Conservation (phyloP, 2,888 invertebrate genomes). For the Parnassius smintheus region DNA sequence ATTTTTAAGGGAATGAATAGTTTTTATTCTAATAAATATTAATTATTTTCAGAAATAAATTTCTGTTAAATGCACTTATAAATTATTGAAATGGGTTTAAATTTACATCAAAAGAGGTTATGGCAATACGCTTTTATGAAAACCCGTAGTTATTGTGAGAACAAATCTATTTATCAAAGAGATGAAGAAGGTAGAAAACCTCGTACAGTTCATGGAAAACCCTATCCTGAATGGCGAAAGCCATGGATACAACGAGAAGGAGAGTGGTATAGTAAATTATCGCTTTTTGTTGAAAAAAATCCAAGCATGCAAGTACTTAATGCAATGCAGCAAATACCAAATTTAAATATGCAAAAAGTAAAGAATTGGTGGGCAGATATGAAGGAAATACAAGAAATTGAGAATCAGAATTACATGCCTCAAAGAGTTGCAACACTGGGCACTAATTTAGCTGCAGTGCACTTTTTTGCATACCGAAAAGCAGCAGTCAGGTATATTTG, state of each 20-base stretch:
- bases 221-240: conserved; percentile 82
- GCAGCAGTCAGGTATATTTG: conserved; percentile 84
- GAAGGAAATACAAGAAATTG: conserved; percentile 71
- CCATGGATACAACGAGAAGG: conserved; percentile 81
- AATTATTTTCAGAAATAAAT: no score
- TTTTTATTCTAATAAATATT: no score
- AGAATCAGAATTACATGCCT: conserved; percentile 81
- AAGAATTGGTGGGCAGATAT: conserved; percentile 80
- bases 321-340: conserved; percentile 75
- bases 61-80: not conserved
- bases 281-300: conserved; percentile 73
- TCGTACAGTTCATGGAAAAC: conserved; percentile 59
- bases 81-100: conserved; percentile 45
- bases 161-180: conserved; percentile 61
- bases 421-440: conserved; percentile 85
- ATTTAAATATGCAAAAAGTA: conserved; percentile 71
- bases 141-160: conserved; percentile 55
- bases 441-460: conserved; percentile 91
- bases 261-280: conserved; percentile 81
- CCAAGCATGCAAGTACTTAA: conserved; percentile 61
- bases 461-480: conserved; percentile 89
- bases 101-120: conserved; percentile 39
- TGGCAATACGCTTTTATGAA: conserved; percentile 40
- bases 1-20: no score
- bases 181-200: conserved; percentile 60